Base-by-base conservation (phyloP, 2,113 vertebrate species). In the Apistogramma diplotaenia region DNA sequence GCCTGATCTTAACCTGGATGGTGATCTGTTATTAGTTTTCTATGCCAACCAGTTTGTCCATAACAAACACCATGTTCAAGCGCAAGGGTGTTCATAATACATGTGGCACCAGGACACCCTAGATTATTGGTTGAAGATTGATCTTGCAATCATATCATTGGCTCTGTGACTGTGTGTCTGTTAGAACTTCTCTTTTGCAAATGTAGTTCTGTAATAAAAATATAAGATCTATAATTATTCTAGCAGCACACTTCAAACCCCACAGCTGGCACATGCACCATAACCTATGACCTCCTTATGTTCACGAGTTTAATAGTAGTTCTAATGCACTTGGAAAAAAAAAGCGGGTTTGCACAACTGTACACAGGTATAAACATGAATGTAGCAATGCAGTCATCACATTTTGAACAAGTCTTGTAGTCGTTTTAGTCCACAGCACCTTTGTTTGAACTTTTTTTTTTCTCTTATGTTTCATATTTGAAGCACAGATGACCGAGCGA, bases 281-380 rank as follows among this genome's bases (percentile, higher is more conserved):
- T 37, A 71, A 33, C 31, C 65, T 51, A 51, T 29, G 65, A 70
- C 81, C 77, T 89, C 78, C 88, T 78, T 79, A 54, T 83, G 84
- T 94, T 94, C 94, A 92, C 91, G 82, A 91, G 89, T 90, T 93
- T 89, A 92, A 92, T 92, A 95, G 94, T 95, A 95, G 93, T 95
- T 94, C 93, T 93, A 92, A 94, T 93, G 94, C 94, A 95, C 94
- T 93, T 93, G 87, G 19, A 82, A 86, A 89, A 82, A 85, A 87
- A 89, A 72, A 91, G 91, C 79, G 90, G 86, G 89, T 85, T 92
- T 83, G 89, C 83, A 86, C 83, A 93, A 89, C 82, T 89, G 87
- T 91, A 91, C 89, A 91, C 81, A 90, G 82, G 91, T 89, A 81
- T 83, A 93, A 85, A 92, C 88, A 88, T 84, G 81, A 90, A 85